Base-by-base conservation (phyloP, 2,113 vertebrate genomes). In the Campylomormyrus tamandua region DNA sequence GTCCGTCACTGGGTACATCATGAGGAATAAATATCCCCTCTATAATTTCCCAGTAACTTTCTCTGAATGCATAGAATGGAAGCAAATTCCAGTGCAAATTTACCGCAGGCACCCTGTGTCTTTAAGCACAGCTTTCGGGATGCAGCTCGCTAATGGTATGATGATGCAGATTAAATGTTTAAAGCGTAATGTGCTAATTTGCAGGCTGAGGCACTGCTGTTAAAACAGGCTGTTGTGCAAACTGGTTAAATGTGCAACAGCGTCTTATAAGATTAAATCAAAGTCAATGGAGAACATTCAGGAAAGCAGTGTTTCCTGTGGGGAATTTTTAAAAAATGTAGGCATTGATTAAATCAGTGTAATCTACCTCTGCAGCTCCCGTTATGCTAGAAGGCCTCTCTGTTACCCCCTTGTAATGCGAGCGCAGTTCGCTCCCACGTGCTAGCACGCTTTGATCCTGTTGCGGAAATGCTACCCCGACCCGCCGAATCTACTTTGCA, bases 211-310 rank as follows among this genome's bases (percentile, higher is more conserved):
- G 50, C 50, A 35, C 2, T 50, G 17, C 49, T 87, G 83, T 9
- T 84, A 48, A 84, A 27, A 3, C 39, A 84, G 10, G 83, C 31
- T 56, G n/a, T 21, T 56, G 49, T 53, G 50, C 17, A 42, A 56
- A 87, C 85, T 87, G 85, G n/a, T 53, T 87, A 87, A 53, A 53
- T 35, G 85, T 50, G 48, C 83, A 50, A 86, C 85, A 31, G 27
- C 17, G 6, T 24, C 11, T 53, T 87, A 31, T 56, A 24, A 66
- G 87, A 56, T 88, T 88, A 46, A 45, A 88, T 88, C 56, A 88
- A 66, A 88, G 21, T 88, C 87, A 45, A 35, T n/a, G 31, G 42
- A 88, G 19, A 46, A 35, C 56, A 62, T 88, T 88, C 42, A 88
- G 85, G 17, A 46, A 66, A 66, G 87, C 35, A 45, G 87, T 46